Base-by-base conservation (phyloP, 2,113 vertebrate species). In the Mola mola region DNA sequence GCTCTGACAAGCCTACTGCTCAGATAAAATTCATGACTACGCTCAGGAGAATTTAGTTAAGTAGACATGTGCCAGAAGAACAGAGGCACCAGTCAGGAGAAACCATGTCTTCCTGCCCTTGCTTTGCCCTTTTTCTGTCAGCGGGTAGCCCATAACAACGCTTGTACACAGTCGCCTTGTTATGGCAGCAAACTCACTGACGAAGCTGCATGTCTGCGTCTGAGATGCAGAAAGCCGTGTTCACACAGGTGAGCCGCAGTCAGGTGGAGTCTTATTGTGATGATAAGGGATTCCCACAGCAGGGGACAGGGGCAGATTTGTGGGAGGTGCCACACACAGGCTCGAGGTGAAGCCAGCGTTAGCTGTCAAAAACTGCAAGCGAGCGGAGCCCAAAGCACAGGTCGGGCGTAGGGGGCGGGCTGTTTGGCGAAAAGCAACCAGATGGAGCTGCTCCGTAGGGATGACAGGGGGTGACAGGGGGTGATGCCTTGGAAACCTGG, bases 281-380 rank as follows among this genome's bases (percentile, higher is more conserved):
- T 85, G 78, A 85, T 82, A 82, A 78, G 77, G 46, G 76, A 78
- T 78, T 81, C 77, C 81, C 79, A 66, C 61, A 52, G 60, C 60
- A 61, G 76, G n/a, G 34, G 75, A 79, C 52, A 47, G 58, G 59
- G 68, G 66, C 69, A 81, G 86, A 85, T 88, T 83, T 85, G 83
- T 69, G 63, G 74, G 76, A 65, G 62, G 75, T 47, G 28, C 64
- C 53, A 47, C 67, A 47, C 40, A 64, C 24, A 58, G 42, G 25
- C 69, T 78, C 66, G 66, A 83, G 81, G 81, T 85, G 73, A 82
- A 81, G 74, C 56, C 55, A 28, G 36, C 1, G 28, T 51, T 50
- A 38, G 66, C 73, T 75, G 75, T 87, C 63, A 77, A 46, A n/a
- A 65, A 61, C 2, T 28, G 64, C 24, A 43, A 58, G 59, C 1